Base-by-base conservation (phyloP, 2,113 vertebrate species). In the Trogon melanurus region DNA sequence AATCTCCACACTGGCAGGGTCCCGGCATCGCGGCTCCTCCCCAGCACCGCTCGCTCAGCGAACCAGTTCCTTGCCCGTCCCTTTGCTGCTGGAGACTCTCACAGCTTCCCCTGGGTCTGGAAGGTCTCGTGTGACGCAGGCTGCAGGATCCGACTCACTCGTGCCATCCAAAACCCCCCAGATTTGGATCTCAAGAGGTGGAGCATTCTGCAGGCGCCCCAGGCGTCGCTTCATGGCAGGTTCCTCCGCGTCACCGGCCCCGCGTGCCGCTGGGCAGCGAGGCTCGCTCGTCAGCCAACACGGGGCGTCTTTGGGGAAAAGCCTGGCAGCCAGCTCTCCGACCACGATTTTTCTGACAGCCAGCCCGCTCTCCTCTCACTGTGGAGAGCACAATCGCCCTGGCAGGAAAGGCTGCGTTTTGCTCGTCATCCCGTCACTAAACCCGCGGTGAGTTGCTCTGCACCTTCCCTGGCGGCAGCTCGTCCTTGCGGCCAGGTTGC, bases 401-500 rank as follows among this genome's bases (percentile, higher is more conserved):
- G 0, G 9, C 3, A 60, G 44, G 27, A 69, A 34, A 11, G 19
- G 18, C 2, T 23, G 26, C 21, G 2, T 54, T 62, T 27, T 44
- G 26, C 48, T 48, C 54, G 34, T 34, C 41, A 41, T 30, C 56
- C 41, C 75, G 76, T 16, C 48, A 17, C 6, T 14, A 22, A 64
- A 9, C 32, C 10, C 2, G 4, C 61, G 27, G 56, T 0, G 41
- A 0, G 4, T 26, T 8, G 56, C 53, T 38, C 7, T 8, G 44
- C 7, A 12, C n/a, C 5, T 0, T 6, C 36, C 61, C 45, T 51
- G 21, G 41, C 3, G 23, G 9, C 38, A 25, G 8, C 58, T 51
- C 23, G 2, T 36, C 57, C 22, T 2, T 5, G 6, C 0, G 11
- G 3, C 20, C 29, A 1, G 0, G 16, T 50, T 14, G 18, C 20